Base-by-base conservation (phyloP, 2,888 invertebrate genomes). In the Mythimna lalbum region DNA sequence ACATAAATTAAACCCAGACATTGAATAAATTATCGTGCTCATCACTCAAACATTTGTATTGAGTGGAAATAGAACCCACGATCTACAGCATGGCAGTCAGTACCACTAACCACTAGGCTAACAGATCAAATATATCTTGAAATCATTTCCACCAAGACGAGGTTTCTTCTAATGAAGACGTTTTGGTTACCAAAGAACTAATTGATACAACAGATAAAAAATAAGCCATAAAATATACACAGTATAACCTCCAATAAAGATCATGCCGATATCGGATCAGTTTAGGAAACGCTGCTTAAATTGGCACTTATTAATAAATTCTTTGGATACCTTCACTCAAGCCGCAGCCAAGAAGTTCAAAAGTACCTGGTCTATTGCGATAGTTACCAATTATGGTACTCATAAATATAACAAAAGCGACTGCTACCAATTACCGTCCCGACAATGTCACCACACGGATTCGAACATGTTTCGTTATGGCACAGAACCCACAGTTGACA, bases 391-490 rank as follows among this genome's bases (percentile, higher is more conserved):
- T 70, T 83, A 72, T 31, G 72, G 67, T 7, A 43, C 68, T 73
- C 63, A 80, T 80, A 75, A 79, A 79, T 81, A 78, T 78, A 78
- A 83, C 81, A 78, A 80, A 80, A 81, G 78, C 62, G 65, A 73
- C 73, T 81, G 81, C 73, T 67, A 81, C 81, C 78, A 82, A 83
- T 82, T 82, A 82, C 76, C 65, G 73, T 66, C 47, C 21, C 23
- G 55, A 73, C 81, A 83, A 82, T 82, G 69, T 81, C 81, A 83
- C 78, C 72, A 76, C 69, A 76, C 82, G 73, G 71, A 72, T 68
- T 76, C 63, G 60, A 73, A 67, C 73, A 73, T 82, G 78, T 83
- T 80, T 60, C 21, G 66, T 65, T 72, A 55, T 76, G 55, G 43
- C 31, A 55, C 50, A 64, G 62, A 56, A 63, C 53, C 49, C 27